Percentiles rank a stretch among this genome's conserved stretches.
Evolutionary conservation across 1,140 invertebrate genomes (phyloP).

Genomic region (Zaprionus tsacasi): DNA sequence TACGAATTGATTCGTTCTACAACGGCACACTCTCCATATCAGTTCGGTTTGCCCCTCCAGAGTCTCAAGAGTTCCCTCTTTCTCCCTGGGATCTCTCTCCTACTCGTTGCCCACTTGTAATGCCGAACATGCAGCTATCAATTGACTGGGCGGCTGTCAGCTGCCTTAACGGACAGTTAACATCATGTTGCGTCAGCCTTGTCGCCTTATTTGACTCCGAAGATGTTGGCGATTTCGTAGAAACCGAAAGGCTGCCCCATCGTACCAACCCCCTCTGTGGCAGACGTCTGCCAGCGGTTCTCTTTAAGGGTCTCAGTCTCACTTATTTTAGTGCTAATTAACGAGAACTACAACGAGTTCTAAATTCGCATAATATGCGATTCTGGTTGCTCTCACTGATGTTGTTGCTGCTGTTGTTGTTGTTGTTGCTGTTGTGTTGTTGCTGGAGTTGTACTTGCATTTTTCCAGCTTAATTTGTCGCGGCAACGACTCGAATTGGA

Average conservation of each 20-base stretch:
- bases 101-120: conserved; percentile 60
- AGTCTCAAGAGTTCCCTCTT: background rate
- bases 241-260: conserved; percentile 63
- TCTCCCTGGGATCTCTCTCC: background rate
- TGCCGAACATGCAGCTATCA: conserved; percentile 57
- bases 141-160: conserved; percentile 73
- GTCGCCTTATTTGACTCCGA: conserved; percentile 61
- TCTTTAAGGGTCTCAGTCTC: conserved; percentile 28
- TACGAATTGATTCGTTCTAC: conserved; percentile 23
- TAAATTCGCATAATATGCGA: conserved; percentile 38
- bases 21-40: background rate
- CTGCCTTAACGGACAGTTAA: conserved; percentile 72
- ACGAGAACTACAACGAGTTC: conserved; percentile 75
- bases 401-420: conserved; percentile 4
- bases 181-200: conserved; percentile 59
- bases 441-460: conserved; percentile 51
- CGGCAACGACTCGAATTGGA: conserved; percentile 68
- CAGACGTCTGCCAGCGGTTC: conserved; percentile 1
- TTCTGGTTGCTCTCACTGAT: conserved; percentile 13
- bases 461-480: conserved; percentile 81
- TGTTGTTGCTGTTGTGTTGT: conserved; percentile 25
- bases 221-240: conserved; percentile 75
- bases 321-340: conserved; percentile 79
- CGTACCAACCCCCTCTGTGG: background rate
- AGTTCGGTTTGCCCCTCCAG: background rate